These are phyloP conservation scores for Ceyx melanurus DNA, from an alignment of 2,113 vertebrate species.

Conservation along the genomic window DNA sequence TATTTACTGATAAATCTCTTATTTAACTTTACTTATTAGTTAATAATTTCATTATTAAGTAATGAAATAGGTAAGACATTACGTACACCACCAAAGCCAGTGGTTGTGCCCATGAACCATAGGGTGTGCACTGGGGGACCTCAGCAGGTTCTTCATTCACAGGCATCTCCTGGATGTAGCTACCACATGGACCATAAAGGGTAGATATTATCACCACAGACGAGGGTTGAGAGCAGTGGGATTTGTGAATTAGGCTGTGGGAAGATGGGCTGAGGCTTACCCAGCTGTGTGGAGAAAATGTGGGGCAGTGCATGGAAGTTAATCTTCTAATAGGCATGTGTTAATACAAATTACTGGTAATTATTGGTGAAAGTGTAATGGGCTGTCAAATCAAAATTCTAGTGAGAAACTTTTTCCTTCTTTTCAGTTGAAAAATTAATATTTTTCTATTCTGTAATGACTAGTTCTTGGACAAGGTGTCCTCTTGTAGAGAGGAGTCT, in stretches of 20 bases:
- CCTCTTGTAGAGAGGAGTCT: background rate
- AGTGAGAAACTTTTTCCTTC: background rate
- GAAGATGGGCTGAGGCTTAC: background rate
- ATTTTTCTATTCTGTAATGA: background rate
- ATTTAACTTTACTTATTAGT: too few relatives aligned
- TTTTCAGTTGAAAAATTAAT: background rate
- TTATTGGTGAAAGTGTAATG: background rate
- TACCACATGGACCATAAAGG: background rate
- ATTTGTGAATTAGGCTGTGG: background rate
- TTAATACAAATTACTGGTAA: background rate
- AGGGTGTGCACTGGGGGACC: background rate
- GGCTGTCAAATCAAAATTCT: background rate
- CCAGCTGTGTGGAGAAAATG: background rate
- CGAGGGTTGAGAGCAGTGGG: background rate
- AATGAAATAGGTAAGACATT: background rate
- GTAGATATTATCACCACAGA: background rate
- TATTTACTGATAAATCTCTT: background rate
- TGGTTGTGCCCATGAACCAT: background rate
- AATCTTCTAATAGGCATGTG: background rate
- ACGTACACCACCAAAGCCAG: background rate
- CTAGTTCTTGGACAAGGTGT: background rate
- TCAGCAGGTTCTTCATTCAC: background rate
- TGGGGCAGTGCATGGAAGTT: background rate
- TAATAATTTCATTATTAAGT: background rate
- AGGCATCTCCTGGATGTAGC: background rate